Evolutionary conservation across 2,113 vertebrate species (phyloP).

Genomic region (Lycaon pictus): DNA sequence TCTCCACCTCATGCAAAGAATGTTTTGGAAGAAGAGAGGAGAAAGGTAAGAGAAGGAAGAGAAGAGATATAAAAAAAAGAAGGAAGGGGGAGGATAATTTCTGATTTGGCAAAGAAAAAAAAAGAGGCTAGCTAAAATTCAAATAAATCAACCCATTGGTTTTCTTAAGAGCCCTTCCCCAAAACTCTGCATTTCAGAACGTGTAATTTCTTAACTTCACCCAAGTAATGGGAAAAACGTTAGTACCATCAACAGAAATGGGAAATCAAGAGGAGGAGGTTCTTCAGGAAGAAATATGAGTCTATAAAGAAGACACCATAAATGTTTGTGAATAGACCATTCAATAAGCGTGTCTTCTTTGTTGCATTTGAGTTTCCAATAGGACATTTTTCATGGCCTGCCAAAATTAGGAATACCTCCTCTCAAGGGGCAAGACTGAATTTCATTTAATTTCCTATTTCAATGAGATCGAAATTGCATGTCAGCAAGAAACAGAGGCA

Average conservation of each 20-base stretch:
- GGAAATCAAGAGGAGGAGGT: conserved; percentile 38
- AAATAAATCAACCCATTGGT: not conserved
- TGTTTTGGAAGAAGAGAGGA: not conserved
- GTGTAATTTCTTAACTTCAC: not conserved
- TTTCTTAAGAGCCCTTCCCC: not conserved
- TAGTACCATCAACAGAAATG: conserved; percentile 13
- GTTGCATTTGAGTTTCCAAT: conserved; percentile 58
- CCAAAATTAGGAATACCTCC: conserved; percentile 54
- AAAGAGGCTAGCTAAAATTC: conserved; percentile 15
- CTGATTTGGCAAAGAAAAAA: not conserved
- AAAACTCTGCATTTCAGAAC: not conserved
- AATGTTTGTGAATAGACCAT: conserved; percentile 46
- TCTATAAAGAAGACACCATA: conserved; percentile 33
- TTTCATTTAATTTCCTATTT: conserved; percentile 71
- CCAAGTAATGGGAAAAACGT: not conserved
- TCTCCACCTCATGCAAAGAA: not conserved
- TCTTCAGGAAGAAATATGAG: not conserved
- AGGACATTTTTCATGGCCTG: conserved; percentile 57
- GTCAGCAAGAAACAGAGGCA: conserved; percentile 46
- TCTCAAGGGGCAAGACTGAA: conserved; percentile 43
- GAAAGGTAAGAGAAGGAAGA: not conserved
- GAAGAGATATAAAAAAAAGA: not conserved
- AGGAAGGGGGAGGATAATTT: not conserved
- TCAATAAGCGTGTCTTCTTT: conserved; percentile 42
- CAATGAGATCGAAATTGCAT: conserved; percentile 60